Evolutionary conservation across 2,113 vertebrate species (phyloP).

Genomic region (Sprattus sprattus): DNA sequence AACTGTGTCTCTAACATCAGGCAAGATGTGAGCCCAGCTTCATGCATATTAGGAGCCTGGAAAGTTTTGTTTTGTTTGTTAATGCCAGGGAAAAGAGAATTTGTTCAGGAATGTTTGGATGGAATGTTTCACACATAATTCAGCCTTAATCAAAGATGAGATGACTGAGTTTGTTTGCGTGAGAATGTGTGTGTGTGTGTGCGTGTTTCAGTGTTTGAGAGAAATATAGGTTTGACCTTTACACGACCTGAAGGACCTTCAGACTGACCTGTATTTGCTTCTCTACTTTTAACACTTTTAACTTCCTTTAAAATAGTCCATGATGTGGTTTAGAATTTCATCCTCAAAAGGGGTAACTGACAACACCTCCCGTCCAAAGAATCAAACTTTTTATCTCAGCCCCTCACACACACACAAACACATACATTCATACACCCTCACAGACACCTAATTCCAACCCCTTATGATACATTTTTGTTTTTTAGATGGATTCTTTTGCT

Average conservation of each 20-base stretch:
- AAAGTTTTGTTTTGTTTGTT: not conserved
- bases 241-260: not conserved
- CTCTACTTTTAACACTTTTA: not conserved
- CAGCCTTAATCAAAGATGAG: not conserved
- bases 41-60: not conserved
- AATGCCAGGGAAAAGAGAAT: not conserved
- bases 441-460: not conserved
- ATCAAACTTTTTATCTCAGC: not conserved
- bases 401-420: not conserved
- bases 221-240: not conserved
- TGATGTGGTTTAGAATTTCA: too few relatives aligned
- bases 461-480: not conserved
- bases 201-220: slow-evolving; percentile 9
- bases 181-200: slow-evolving; percentile 14
- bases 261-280: not conserved
- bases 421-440: not conserved
- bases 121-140: not conserved
- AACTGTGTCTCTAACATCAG: not conserved
- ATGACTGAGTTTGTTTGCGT: slow-evolving; percentile 14
- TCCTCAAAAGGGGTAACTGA: too few relatives aligned
- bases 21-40: not conserved
- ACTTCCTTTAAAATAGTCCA: not conserved
- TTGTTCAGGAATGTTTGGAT: not conserved
- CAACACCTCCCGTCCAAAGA: too few relatives aligned
- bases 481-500: not conserved